Conservation (phyloP, 2,113 vertebrate genomes). For the Elephas maximus region DNA sequence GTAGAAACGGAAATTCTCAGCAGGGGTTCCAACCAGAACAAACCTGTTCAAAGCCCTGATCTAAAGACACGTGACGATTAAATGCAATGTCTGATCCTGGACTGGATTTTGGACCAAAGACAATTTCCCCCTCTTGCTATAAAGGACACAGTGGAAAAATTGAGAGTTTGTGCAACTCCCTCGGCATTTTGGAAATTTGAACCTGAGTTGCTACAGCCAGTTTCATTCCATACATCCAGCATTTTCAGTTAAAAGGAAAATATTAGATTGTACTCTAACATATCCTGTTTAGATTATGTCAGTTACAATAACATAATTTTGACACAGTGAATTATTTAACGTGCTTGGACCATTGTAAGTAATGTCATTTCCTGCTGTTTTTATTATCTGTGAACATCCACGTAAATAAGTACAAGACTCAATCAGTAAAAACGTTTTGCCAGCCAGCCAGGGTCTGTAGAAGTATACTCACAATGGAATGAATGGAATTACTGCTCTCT, state of each 20-base stretch:
- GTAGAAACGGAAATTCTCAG: no score
- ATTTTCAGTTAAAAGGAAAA: constrained; percentile 36
- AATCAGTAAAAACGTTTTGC: constrained; percentile 41
- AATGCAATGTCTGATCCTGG: no score
- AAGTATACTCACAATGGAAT: background rate
- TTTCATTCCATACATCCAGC: background rate
- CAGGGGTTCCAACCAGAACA: no score
- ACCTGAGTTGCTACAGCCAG: background rate
- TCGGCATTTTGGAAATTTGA: constrained; percentile 5
- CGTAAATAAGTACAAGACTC: background rate
- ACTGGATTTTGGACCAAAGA: background rate
- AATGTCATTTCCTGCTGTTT: background rate
- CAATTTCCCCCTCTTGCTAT: background rate
- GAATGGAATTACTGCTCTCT: background rate
- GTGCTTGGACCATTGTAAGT: background rate
- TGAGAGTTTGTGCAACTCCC: background rate
- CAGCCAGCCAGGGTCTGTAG: background rate
- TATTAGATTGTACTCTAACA: constrained; percentile 17
- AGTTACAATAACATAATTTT: constrained; percentile 52
- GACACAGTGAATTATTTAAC: background rate
- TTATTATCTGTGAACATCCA: background rate
- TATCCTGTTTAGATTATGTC: constrained; percentile 6
- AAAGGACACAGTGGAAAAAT: background rate
- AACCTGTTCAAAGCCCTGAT: no score
- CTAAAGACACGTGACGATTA: no score